These are phyloP conservation scores for Trisateles emortualis DNA, from an alignment of 2,888 invertebrate species.

Conservation along the genomic window DNA sequence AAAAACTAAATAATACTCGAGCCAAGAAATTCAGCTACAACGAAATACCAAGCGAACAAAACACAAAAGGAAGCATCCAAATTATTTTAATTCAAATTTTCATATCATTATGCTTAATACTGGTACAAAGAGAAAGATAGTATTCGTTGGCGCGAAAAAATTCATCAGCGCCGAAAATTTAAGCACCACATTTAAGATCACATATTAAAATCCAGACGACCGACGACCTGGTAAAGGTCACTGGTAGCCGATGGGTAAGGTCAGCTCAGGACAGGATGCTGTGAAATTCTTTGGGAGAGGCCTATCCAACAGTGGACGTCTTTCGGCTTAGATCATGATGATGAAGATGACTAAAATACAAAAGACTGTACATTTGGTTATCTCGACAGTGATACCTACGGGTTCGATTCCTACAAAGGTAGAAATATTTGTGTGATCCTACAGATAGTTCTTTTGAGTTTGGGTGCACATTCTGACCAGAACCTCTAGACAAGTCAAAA, in stretches of 20 bases:
- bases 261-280: too few species aligned
- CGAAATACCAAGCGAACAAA: constrained; percentile 8
- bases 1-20: background rate
- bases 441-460: too few species aligned
- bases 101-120: constrained; percentile 37
- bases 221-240: too few species aligned
- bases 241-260: too few species aligned
- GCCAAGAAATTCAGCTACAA: constrained; percentile 13
- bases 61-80: constrained; percentile 19
- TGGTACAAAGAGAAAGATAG: constrained; percentile 18
- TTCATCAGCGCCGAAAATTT: constrained; percentile 41
- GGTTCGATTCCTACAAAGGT: too few species aligned
- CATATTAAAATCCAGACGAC: background rate
- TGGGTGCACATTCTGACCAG: too few species aligned
- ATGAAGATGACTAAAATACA: background rate
- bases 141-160: constrained; percentile 40
- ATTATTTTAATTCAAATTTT: constrained; percentile 47
- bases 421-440: too few species aligned
- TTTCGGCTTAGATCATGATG: too few species aligned
- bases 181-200: constrained; percentile 15
- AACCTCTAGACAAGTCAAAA: too few species aligned
- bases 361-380: background rate
- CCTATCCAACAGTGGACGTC: too few species aligned
- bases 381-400: too few species aligned
- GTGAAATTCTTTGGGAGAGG: too few species aligned